Conservation (phyloP, 2,113 vertebrate species). For the Numida meleagris region DNA sequence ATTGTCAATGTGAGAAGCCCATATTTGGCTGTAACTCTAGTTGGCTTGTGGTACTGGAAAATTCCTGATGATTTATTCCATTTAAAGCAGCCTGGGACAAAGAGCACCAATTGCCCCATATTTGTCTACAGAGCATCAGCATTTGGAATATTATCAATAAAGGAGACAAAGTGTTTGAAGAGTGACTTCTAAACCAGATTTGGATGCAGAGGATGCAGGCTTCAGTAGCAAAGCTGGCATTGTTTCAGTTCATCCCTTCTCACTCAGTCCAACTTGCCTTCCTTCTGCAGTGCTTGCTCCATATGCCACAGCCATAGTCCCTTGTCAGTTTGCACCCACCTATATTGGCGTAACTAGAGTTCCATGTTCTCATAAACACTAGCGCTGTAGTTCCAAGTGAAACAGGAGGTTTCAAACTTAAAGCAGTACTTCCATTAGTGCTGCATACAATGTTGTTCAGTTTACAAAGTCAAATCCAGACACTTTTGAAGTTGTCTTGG, state of each 20-base stretch:
- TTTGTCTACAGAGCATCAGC: neutral
- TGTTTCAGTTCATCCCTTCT: neutral
- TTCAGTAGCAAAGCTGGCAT: neutral
- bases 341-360: neutral
- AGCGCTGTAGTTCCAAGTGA: fast-evolving
- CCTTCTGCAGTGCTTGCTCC: neutral
- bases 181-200: neutral
- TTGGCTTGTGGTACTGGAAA: neutral
- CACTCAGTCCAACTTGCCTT: neutral
- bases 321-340: fast-evolving
- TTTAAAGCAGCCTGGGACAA: neutral
- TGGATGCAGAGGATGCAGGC: neutral
- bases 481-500: neutral
- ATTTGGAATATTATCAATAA: neutral
- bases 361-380: neutral
- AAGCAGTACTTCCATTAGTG: neutral
- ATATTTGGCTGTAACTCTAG: neutral
- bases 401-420: neutral
- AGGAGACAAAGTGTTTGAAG: neutral
- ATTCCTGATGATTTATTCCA: neutral
- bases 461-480: neutral
- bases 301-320: neutral
- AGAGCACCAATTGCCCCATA: neutral
- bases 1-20: fast-evolving
- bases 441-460: neutral